Percentiles rank a stretch among this genome's conserved stretches.
Evolutionary conservation across 92 coral and sea anemone genomes (phyloP).

Genomic region (Nematostella vectensis): DNA sequence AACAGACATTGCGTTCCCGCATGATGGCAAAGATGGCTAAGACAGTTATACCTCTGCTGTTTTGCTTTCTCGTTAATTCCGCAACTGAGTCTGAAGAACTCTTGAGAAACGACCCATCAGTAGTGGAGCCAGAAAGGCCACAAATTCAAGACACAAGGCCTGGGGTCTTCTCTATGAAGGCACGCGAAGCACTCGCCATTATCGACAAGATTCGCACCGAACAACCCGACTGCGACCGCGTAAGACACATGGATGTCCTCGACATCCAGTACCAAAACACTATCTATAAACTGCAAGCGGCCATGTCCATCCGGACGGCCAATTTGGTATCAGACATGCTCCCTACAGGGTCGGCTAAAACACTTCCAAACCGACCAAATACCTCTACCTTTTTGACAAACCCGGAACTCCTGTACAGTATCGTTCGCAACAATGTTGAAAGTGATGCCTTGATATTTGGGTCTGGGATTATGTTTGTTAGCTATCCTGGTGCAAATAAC

Average conservation of each 20-base stretch:
- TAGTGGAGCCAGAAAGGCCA: conserved; percentile 43
- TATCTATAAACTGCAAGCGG: conserved; percentile 59
- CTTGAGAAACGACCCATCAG: conserved; percentile 41
- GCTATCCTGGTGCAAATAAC: conserved; percentile 18
- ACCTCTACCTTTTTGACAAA: conserved; percentile 34
- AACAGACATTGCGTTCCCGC: no score
- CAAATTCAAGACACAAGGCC: conserved; percentile 53
- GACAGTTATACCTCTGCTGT: no score
- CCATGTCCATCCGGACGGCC: conserved; percentile 69
- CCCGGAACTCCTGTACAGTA: conserved; percentile 37
- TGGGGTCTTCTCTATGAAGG: conserved; percentile 61
- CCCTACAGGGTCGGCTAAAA: conserved; percentile 52
- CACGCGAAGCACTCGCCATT: conserved; percentile 54
- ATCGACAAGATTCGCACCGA: conserved; percentile 60
- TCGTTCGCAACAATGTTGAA: conserved; percentile 68
- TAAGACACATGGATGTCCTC: conserved; percentile 52
- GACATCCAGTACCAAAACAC: conserved; percentile 61
- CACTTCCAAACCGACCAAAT: conserved; percentile 8
- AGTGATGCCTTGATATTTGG: conserved; percentile 63
- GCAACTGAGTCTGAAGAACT: no score
- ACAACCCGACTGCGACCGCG: conserved; percentile 52
- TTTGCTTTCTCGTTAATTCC: no score
- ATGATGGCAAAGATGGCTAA: no score
- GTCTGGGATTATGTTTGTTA: conserved; percentile 64
- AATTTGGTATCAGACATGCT: conserved; percentile 61